Evolutionary conservation across 2,113 vertebrate genomes (phyloP).

Genomic region (Diadophis punctatus): DNA sequence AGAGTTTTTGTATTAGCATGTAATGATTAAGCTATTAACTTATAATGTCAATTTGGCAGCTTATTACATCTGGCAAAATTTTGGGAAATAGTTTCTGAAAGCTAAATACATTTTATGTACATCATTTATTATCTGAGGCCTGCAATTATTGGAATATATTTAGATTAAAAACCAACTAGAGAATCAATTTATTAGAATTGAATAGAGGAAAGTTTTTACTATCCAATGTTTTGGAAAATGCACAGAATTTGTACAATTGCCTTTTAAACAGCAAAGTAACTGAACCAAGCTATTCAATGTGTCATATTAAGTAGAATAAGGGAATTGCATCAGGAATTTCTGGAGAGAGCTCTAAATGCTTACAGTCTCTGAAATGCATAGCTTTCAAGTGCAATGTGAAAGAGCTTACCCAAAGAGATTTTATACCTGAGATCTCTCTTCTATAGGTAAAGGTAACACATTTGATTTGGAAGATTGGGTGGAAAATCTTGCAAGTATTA

Average conservation of each 20-base stretch:
- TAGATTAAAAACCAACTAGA: constrained; percentile 17
- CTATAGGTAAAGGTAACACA: no score
- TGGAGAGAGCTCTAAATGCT: not conserved
- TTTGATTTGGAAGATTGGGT: no score
- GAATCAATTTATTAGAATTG: not conserved
- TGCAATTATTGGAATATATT: not conserved
- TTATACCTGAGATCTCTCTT: no score
- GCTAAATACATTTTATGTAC: not conserved
- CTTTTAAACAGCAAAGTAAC: not conserved
- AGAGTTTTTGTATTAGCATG: constrained; percentile 18
- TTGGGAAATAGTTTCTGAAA: not conserved
- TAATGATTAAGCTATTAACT: constrained; percentile 25
- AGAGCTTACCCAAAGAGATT: not conserved
- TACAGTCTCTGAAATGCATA: not conserved
- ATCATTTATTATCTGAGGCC: not conserved
- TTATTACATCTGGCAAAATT: constrained; percentile 1
- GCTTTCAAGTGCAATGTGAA: not conserved
- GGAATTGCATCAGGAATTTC: not conserved
- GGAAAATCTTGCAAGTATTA: no score
- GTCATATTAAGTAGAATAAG: not conserved
- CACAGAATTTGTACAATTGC: not conserved
- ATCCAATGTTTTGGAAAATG: not conserved
- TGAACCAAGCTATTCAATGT: not conserved
- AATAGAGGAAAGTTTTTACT: not conserved
- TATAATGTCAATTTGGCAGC: not conserved